A percentile compares a stretch with the other conserved stretches of the same genome.
Evolutionary conservation across 2,888 invertebrate genomes (phyloP).

Genomic region (Scaptomyza parva): DNA sequence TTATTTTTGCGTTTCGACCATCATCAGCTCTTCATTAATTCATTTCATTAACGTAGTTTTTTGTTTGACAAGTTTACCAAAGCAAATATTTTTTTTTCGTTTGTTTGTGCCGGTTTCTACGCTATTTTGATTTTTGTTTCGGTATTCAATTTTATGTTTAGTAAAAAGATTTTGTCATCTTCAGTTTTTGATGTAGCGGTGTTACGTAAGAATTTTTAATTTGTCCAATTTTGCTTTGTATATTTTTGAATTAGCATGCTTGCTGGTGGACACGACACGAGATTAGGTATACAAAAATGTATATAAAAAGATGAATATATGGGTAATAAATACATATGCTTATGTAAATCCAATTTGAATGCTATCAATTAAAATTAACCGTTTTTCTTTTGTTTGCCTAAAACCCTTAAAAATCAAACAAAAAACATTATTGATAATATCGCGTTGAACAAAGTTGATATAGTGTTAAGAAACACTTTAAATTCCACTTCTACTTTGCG

Average conservation of each 20-base stretch:
- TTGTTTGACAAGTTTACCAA: slow-evolving; percentile 41
- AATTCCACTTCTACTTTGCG: background rate
- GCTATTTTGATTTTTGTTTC: slow-evolving; percentile 44
- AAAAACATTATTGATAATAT: background rate
- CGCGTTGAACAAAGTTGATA: too few relatives aligned
- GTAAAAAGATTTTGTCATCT: slow-evolving; percentile 52
- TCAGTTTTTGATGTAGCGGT: slow-evolving; percentile 1
- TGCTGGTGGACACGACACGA: slow-evolving; percentile 2
- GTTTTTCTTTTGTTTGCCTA: background rate
- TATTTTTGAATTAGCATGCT: slow-evolving; percentile 42
- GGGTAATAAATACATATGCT: background rate
- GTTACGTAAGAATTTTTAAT: slow-evolving; percentile 64
- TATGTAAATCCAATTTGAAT: slow-evolving; percentile 1
- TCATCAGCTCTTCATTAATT: slow-evolving; percentile 73
- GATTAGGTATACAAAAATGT: background rate
- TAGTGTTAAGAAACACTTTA: background rate
- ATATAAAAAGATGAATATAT: background rate
- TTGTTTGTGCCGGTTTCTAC: slow-evolving; percentile 26
- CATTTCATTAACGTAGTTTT: slow-evolving; percentile 67
- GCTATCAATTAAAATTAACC: background rate
- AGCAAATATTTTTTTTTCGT: slow-evolving; percentile 32
- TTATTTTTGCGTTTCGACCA: slow-evolving; percentile 53
- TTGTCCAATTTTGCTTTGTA: slow-evolving; percentile 31
- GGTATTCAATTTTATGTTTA: slow-evolving; percentile 37
- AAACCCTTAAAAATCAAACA: background rate